Evolutionary conservation across 2,888 invertebrate species (phyloP).

Genomic region (Balanococcus diminutus): DNA sequence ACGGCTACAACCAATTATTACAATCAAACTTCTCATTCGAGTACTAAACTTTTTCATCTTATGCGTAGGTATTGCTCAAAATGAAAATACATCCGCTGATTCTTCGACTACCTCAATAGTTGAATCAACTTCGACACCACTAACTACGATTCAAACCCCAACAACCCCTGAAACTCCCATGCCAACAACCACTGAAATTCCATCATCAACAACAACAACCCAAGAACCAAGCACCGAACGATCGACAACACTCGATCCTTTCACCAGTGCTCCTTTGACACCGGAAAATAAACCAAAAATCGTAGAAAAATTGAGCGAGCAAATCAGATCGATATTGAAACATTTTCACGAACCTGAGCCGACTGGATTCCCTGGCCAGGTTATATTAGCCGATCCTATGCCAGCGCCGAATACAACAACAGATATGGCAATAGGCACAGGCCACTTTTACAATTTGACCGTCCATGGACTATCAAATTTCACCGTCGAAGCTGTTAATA

Average conservation of each 20-base stretch:
- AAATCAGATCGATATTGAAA: constrained; percentile 72
- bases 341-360: constrained; percentile 83
- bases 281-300: neutral
- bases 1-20: neutral
- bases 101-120: neutral
- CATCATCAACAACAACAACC: neutral
- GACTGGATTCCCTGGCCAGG: constrained; percentile 76
- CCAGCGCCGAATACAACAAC: constrained; percentile 73
- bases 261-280: neutral
- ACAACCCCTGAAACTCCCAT: neutral
- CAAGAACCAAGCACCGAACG: neutral
- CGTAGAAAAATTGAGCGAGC: constrained; percentile 71
- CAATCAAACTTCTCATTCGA: neutral
- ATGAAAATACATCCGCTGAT: neutral
- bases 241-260: neutral
- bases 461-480: constrained; percentile 81
- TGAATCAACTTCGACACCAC: neutral
- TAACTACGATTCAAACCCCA: neutral
- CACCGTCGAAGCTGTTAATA: constrained; percentile 72
- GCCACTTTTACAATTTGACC: constrained; percentile 74
- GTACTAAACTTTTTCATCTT: neutral
- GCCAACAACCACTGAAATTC: neutral
- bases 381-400: constrained; percentile 78
- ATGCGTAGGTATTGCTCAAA: neutral
- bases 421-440: constrained; percentile 72